These are phyloP conservation scores for Tachyglossus aculeatus DNA, from an alignment of 2,797 vertebrate genomes.

Conservation along the genomic window DNA sequence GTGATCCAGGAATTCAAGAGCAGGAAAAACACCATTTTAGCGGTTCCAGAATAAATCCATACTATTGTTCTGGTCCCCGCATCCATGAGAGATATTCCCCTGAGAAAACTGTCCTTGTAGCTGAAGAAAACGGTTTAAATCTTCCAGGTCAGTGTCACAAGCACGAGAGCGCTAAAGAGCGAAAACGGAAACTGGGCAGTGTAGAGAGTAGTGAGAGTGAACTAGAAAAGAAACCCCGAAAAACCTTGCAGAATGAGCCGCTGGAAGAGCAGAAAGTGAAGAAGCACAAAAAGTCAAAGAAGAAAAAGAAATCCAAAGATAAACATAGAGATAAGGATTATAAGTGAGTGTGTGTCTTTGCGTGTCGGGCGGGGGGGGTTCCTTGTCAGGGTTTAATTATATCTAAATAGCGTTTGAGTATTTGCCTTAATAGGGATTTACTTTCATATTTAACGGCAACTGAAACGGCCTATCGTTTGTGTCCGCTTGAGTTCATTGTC, in stretches of 20 bases:
- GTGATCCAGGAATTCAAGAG: conserved; percentile 58
- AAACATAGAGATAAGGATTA: conserved; percentile 77
- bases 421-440: too few species aligned
- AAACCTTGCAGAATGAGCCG: conserved; percentile 47
- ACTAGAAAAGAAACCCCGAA: conserved; percentile 62
- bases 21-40: conserved; percentile 37
- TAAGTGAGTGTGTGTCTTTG: conserved; percentile 57
- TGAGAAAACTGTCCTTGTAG: neutral
- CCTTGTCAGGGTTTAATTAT: too few species aligned
- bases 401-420: too few species aligned
- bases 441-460: too few species aligned
- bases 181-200: conserved; percentile 45
- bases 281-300: conserved; percentile 92
- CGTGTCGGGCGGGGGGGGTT: neutral
- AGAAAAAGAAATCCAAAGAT: conserved; percentile 92
- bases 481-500: neutral
- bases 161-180: conserved; percentile 5
- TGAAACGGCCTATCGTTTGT: fast-evolving
- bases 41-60: conserved; percentile 27
- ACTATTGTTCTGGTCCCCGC: conserved; percentile 37
- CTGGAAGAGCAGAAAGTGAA: conserved; percentile 71
- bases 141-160: conserved; percentile 34
- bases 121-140: neutral
- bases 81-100: conserved; percentile 43
- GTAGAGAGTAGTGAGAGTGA: conserved; percentile 39